Evolutionary conservation across 2,797 vertebrate genomes (phyloP).

Genomic region (Natrix natrix): DNA sequence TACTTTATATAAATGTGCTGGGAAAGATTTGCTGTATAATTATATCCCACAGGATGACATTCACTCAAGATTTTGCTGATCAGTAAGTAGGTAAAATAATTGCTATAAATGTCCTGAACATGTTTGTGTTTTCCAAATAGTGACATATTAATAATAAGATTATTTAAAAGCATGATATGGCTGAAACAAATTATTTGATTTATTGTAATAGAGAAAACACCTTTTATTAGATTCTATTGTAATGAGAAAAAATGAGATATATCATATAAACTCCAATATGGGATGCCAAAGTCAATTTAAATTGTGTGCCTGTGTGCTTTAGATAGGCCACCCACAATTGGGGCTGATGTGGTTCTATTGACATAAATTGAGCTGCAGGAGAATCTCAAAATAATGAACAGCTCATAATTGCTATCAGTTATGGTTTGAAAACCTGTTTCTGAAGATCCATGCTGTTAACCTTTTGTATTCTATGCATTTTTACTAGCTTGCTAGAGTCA

Average conservation of each 20-base stretch:
- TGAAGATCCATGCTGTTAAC: background rate
- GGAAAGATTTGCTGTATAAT: constrained; percentile 45
- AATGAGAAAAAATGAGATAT: constrained; percentile 40
- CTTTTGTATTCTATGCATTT: background rate
- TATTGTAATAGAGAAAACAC: constrained; percentile 24
- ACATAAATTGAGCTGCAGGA: background rate
- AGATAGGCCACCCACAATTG: constrained; percentile 26
- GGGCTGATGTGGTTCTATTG: background rate
- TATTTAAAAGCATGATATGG: constrained; percentile 32
- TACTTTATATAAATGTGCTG: constrained; percentile 34
- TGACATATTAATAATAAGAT: constrained; percentile 38
- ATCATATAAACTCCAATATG: constrained; percentile 18
- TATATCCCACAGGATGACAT: constrained; percentile 7
- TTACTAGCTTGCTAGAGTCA: background rate
- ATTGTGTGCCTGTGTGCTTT: constrained; percentile 37
- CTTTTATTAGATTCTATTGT: constrained; percentile 41
- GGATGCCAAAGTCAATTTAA: constrained; percentile 41
- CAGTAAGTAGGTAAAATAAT: constrained; percentile 38
- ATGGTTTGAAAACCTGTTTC: background rate
- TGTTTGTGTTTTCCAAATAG: constrained; percentile 34
- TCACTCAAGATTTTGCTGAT: constrained; percentile 33
- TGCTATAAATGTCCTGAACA: constrained; percentile 41
- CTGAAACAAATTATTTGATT: constrained; percentile 43
- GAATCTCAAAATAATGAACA: constrained; percentile 17
- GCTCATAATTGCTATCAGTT: constrained; percentile 4